Conservation (phyloP, 2,888 invertebrate species). For the Cosmia trapezina region DNA sequence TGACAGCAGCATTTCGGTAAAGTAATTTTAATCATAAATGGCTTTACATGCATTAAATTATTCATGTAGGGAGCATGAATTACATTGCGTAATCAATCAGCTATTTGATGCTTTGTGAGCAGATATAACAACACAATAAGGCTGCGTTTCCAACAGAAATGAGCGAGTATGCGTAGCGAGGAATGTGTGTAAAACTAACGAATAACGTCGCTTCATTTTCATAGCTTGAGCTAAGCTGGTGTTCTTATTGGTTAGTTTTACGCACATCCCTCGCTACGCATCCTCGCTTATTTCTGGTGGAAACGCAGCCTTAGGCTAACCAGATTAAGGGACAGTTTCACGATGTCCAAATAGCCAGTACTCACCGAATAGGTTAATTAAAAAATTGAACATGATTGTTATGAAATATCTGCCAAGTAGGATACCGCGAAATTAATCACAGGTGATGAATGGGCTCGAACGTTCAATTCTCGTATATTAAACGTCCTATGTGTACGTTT, state of each 20-base stretch:
- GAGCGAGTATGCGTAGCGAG: too few species aligned
- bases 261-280: too few species aligned
- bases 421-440: not conserved
- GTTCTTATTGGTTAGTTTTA: too few species aligned
- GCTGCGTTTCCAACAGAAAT: too few species aligned
- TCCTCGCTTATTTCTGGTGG: too few species aligned
- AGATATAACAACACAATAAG: not conserved
- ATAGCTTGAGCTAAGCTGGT: too few species aligned
- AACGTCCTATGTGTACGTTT: not conserved
- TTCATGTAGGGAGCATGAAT: conserved; percentile 17
- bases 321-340: not conserved
- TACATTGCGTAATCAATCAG: conserved; percentile 20
- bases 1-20: conserved; percentile 19
- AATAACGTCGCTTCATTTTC: too few species aligned
- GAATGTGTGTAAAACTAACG: too few species aligned
- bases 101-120: conserved; percentile 1
- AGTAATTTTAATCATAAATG: conserved; percentile 33
- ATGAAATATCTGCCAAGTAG: not conserved
- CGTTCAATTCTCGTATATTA: not conserved
- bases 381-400: not conserved
- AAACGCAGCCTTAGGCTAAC: too few species aligned
- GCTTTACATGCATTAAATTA: conserved; percentile 15
- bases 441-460: not conserved
- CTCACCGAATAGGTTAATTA: not conserved
- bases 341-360: not conserved